Evolutionary conservation across 2,113 vertebrate genomes (phyloP).

Genomic region (Maccullochella peelii): DNA sequence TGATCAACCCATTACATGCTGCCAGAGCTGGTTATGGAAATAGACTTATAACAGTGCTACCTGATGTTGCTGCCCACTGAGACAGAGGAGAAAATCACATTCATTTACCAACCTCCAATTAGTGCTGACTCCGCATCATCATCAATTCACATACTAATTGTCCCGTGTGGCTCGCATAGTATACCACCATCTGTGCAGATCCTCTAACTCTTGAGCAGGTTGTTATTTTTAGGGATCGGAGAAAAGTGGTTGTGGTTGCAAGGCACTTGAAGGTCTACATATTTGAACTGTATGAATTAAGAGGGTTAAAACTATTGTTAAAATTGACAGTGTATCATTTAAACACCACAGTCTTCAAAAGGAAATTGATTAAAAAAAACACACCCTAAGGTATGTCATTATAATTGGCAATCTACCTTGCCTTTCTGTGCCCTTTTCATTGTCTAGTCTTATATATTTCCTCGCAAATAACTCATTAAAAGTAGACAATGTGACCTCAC

Average conservation of each 20-base stretch:
- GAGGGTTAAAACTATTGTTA: not conserved
- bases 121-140: slow-evolving; percentile 80
- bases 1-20: slow-evolving; percentile 75
- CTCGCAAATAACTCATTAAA: slow-evolving; percentile 38
- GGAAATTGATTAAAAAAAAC: slow-evolving; percentile 16
- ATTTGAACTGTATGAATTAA: slow-evolving; percentile 16
- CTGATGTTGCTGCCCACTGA: slow-evolving; percentile 80
- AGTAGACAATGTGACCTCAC: not conserved
- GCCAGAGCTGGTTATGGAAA: slow-evolving; percentile 79
- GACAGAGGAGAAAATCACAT: slow-evolving; percentile 77
- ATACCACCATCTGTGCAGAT: slow-evolving; percentile 77
- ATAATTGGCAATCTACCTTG: slow-evolving; percentile 11
- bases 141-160: slow-evolving; percentile 83
- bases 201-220: slow-evolving; percentile 51
- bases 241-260: slow-evolving; percentile 24
- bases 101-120: slow-evolving; percentile 82
- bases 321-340: not conserved
- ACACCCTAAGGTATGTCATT: not conserved
- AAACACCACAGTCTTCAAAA: slow-evolving; percentile 14
- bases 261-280: slow-evolving; percentile 23
- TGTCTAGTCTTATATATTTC: slow-evolving; percentile 9
- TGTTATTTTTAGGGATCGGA: slow-evolving; percentile 53
- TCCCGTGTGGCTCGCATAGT: slow-evolving; percentile 70
- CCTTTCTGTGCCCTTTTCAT: slow-evolving; percentile 11
- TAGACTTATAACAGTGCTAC: slow-evolving; percentile 78